Percentiles rank a stretch among this genome's conserved stretches.
Conservation (phyloP, 2,113 vertebrate species). For the Speoplatyrhinus poulsoni region DNA sequence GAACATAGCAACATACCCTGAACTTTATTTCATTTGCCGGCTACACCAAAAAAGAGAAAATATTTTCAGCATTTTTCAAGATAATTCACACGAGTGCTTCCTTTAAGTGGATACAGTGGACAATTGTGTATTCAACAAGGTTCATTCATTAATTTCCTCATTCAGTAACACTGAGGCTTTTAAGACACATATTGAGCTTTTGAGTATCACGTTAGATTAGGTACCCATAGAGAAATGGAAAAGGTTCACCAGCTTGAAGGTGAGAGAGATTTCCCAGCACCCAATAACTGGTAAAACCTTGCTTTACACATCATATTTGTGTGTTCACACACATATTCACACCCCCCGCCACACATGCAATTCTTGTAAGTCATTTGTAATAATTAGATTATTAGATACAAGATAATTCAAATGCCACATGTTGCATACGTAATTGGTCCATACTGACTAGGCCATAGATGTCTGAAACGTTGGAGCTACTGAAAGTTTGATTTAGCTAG, state of each 20-base stretch:
- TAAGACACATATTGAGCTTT: constrained; percentile 17
- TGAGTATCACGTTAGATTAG: constrained; percentile 24
- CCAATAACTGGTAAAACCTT: constrained; percentile 10
- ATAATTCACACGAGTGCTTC: constrained; percentile 26
- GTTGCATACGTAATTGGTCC: neutral
- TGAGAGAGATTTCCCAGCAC: constrained; percentile 11
- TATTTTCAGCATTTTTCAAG: constrained; percentile 22
- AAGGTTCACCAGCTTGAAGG: constrained; percentile 1
- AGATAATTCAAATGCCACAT: neutral
- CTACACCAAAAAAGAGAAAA: constrained; percentile 7
- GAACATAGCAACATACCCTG: too few relatives aligned
- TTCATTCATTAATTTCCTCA: constrained; percentile 28
- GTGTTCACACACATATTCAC: neutral
- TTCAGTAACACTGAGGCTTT: constrained; percentile 27
- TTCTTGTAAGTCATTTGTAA: neutral
- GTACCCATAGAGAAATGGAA: constrained; percentile 26
- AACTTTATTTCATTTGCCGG: too few relatives aligned
- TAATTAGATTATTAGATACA: too few relatives aligned
- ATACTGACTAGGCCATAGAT: neutral
- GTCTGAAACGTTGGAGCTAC: too few relatives aligned
- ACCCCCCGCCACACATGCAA: neutral
- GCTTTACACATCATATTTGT: neutral
- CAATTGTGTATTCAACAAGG: constrained; percentile 27
- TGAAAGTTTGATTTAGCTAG: too few relatives aligned
- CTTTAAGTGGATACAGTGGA: constrained; percentile 29